A percentile compares a stretch with the other conserved stretches of the same genome.
phyloP scores from a whole-genome alignment of 2,113 vertebrate species.

The Myotis lucifugus region DNA sequence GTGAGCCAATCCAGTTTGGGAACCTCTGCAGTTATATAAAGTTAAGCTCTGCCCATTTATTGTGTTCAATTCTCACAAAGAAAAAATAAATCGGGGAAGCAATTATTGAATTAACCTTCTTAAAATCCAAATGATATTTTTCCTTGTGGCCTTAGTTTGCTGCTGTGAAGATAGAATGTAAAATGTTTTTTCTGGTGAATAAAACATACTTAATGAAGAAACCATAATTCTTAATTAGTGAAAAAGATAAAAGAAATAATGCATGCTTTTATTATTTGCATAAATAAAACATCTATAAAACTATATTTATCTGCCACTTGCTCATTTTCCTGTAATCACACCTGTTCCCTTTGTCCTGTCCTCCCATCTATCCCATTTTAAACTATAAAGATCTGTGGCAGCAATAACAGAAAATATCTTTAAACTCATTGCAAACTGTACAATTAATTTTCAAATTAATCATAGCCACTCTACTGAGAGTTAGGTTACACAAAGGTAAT shows the following conservation, averaged over 20 bases:
- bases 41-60: neutral
- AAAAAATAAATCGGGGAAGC: neutral
- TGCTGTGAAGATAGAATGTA: neutral
- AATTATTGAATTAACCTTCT: neutral
- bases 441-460: slow-evolving; percentile 50
- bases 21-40: neutral
- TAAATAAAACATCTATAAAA: neutral
- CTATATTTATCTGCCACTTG: neutral
- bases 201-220: neutral
- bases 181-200: neutral
- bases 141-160: neutral
- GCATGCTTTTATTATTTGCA: neutral
- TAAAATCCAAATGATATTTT: neutral
- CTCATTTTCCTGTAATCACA: neutral
- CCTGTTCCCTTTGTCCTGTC: neutral
- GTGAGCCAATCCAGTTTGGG: neutral
- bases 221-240: neutral
- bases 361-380: neutral
- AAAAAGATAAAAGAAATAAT: neutral
- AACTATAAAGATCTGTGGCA: neutral
- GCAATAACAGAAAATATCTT: neutral
- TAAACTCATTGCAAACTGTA: slow-evolving; percentile 21
- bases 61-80: neutral
- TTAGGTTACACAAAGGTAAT: neutral
- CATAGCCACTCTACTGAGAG: neutral